Evolutionary conservation across 1,140 invertebrate genomes (phyloP).

Genomic region (Zaprionus inermis): DNA sequence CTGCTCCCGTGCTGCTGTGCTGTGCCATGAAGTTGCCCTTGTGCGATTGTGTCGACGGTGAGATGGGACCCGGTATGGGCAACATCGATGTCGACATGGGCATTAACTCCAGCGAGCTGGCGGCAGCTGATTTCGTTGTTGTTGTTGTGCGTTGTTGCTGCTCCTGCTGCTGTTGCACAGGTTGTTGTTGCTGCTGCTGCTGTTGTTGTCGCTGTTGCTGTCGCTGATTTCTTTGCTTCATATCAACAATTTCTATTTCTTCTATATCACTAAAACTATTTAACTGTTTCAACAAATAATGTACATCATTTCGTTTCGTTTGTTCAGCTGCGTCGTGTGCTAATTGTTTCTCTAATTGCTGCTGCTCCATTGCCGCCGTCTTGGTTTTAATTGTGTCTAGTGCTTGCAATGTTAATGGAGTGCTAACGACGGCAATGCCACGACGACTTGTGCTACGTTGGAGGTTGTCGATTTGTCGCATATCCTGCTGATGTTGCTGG

Average conservation of each 20-base stretch:
- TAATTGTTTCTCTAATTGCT: slow-evolving; percentile 42
- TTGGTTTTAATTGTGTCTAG: slow-evolving; percentile 52
- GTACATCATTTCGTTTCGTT: slow-evolving; percentile 84
- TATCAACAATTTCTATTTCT: slow-evolving; percentile 85
- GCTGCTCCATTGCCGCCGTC: slow-evolving; percentile 47
- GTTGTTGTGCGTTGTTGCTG: slow-evolving; percentile 44
- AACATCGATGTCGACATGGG: slow-evolving; percentile 55
- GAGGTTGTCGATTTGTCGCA: slow-evolving; percentile 68
- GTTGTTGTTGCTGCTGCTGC: slow-evolving; percentile 19
- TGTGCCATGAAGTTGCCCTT: slow-evolving; percentile 56
- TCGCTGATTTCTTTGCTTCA: slow-evolving; percentile 81
- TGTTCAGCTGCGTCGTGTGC: slow-evolving; percentile 75
- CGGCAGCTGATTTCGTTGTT: slow-evolving; percentile 34
- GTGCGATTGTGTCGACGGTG: slow-evolving; percentile 76
- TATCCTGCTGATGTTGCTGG: slow-evolving; percentile 37
- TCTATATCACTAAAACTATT: slow-evolving; percentile 85
- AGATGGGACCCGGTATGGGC: slow-evolving; percentile 40
- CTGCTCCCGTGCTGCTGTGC: background rate
- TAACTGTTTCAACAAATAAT: slow-evolving; percentile 85
- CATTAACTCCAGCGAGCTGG: slow-evolving; percentile 64
- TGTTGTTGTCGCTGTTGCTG: slow-evolving; percentile 46
- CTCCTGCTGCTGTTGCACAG: slow-evolving; percentile 14
- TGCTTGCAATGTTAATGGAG: slow-evolving; percentile 77
- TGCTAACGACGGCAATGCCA: slow-evolving; percentile 73
- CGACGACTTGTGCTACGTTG: slow-evolving; percentile 63